Evolutionary conservation across 2,888 invertebrate species (phyloP).

Genomic region (Digitonthophagus gazella): DNA sequence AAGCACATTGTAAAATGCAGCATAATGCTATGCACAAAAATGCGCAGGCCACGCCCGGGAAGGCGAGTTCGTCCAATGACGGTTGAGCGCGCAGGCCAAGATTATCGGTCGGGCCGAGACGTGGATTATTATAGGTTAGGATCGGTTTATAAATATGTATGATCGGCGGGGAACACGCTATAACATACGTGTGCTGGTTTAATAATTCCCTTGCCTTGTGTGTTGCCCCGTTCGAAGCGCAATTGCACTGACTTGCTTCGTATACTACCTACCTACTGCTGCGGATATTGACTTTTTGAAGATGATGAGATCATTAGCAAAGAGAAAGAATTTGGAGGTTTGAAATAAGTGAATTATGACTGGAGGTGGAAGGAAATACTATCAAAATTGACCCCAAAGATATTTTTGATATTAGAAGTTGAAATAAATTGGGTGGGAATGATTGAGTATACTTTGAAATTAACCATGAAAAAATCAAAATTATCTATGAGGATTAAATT

Average conservation of each 20-base stretch:
- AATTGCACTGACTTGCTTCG: neutral
- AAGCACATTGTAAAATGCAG: conserved; percentile 7
- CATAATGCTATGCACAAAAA: conserved; percentile 43
- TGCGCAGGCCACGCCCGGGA: conserved; percentile 41
- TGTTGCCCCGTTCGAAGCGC: neutral
- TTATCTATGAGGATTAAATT: too few species aligned
- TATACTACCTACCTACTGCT: neutral
- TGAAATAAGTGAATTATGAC: too few species aligned
- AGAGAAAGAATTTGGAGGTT: too few species aligned
- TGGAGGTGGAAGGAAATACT: too few species aligned
- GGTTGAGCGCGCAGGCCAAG: conserved; percentile 43
- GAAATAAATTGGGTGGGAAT: too few species aligned
- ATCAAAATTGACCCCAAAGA: too few species aligned
- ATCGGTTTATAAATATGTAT: conserved; percentile 53
- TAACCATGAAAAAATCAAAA: too few species aligned
- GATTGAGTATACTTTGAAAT: too few species aligned
- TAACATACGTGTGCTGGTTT: conserved; percentile 35
- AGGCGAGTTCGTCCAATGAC: conserved; percentile 43
- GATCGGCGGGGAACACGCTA: conserved; percentile 50
- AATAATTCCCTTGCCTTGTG: conserved; percentile 23
- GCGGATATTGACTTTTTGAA: neutral
- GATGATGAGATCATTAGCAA: too few species aligned
- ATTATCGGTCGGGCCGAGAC: conserved; percentile 49
- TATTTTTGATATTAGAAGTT: too few species aligned
- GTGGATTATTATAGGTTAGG: conserved; percentile 52